Evolutionary conservation across 2,797 vertebrate genomes (phyloP).

Genomic region (Erpetoichthys calabaricus): DNA sequence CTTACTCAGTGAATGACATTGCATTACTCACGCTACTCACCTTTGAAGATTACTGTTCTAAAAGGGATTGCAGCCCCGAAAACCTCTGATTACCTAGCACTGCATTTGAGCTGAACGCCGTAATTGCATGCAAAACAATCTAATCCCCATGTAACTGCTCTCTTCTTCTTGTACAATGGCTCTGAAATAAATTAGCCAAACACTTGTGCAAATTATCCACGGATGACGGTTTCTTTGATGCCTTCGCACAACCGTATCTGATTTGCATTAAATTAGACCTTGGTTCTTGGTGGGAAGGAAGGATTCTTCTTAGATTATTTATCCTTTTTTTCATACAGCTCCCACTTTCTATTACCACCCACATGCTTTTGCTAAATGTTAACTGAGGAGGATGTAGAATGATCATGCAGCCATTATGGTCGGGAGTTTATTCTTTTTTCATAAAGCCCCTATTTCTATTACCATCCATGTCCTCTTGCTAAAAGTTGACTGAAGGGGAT

Average conservation of each 20-base stretch:
- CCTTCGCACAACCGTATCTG: constrained; percentile 6
- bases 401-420: too few relatives aligned
- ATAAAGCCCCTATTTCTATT: too few relatives aligned
- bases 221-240: constrained; percentile 8
- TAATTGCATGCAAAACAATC: constrained; percentile 14
- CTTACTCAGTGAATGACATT: neutral
- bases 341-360: too few relatives aligned
- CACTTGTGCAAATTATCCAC: constrained; percentile 8
- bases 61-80: constrained; percentile 1
- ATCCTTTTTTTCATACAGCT: too few relatives aligned
- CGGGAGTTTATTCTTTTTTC: too few relatives aligned
- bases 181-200: constrained; percentile 22
- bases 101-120: constrained; percentile 17
- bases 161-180: constrained; percentile 13
- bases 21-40: neutral
- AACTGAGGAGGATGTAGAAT: too few relatives aligned
- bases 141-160: constrained; percentile 23
- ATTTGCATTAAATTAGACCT: constrained; percentile 15
- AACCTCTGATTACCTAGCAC: constrained; percentile 14
- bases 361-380: too few relatives aligned
- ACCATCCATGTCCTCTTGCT: too few relatives aligned
- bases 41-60: neutral
- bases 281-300: neutral
- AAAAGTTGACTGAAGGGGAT: too few relatives aligned
- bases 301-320: too few relatives aligned